Evolutionary conservation across 2,888 invertebrate genomes (phyloP), one percentile per base, ranked within the genome.

Genomic region (Zygaena filipendulae): DNA sequence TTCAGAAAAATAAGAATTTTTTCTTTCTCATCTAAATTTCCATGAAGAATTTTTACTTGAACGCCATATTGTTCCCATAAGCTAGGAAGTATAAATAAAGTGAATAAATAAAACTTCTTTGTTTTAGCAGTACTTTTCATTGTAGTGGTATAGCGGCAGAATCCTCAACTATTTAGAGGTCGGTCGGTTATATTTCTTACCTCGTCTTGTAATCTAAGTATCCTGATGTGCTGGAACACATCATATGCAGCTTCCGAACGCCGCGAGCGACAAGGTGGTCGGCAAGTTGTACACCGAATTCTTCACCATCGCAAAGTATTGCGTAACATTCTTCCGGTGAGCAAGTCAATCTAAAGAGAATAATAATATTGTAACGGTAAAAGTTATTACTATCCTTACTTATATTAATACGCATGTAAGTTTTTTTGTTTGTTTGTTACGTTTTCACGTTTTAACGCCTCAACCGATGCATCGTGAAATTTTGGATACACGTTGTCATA

Each of bases 191-290:
- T 21, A 13, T 26, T 7, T 35, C 43, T 39, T 39, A 62, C 62
- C 36, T 33, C 14, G 50, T 27, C 27, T 53, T 56, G 6, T 39
- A 38, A 5, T 36, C 30, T 6, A 48, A 27, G 21, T 47, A 42
- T 13, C 34, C 27, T 11, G 36, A 23, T 8, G 32, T 4, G 4
- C 39, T 12, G 11, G 26, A 27, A 12, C 39, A 37, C 12, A 52
- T 42, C 2, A 64, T 12, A 11, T 34, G 32, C 2, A 64, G 25
- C n/a, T 49, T 55, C 11, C 24, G 50, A 2, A 57, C 63, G 1
- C 68, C 68, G 4, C 54, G 49, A 2, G 32, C 36, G 2, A 63
- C 41, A 6, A 67, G 37, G 23, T 42, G 46, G 3, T 59, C 50
- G 0, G 49, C 50, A 2, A 64, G 20, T 9, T 51, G 49, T 0